These are phyloP conservation scores for Hydropsyche tenuis DNA, from an alignment of 1,140 invertebrate genomes.

Conservation along the genomic window DNA sequence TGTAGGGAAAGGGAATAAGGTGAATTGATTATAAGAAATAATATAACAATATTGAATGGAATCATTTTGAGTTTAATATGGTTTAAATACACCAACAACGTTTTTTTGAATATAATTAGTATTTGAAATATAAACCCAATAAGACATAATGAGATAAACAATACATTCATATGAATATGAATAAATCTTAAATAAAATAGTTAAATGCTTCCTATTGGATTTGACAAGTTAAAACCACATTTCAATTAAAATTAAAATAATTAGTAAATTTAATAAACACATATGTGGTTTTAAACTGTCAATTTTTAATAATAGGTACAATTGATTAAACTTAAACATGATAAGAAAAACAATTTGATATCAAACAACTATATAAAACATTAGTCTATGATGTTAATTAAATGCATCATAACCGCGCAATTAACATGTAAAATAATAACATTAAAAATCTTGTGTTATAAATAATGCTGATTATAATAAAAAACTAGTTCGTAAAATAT, in stretches of 20 bases:
- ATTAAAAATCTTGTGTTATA: slow-evolving; percentile 28
- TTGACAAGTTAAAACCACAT: slow-evolving; percentile 16
- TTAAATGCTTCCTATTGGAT: slow-evolving; percentile 21
- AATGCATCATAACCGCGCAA: slow-evolving; percentile 42
- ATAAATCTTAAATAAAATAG: slow-evolving; percentile 45
- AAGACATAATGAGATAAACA: slow-evolving; percentile 48
- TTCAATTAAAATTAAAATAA: neutral
- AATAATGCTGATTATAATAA: slow-evolving; percentile 41
- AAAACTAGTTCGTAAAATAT: slow-evolving; percentile 42
- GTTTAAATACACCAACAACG: slow-evolving; percentile 51
- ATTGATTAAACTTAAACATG: slow-evolving; percentile 25
- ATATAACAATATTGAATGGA: slow-evolving; percentile 44
- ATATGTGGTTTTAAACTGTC: slow-evolving; percentile 8
- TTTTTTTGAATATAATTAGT: slow-evolving; percentile 48
- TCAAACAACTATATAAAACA: slow-evolving; percentile 46
- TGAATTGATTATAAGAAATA: slow-evolving; percentile 29
- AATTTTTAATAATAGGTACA: slow-evolving; percentile 15
- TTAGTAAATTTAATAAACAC: neutral
- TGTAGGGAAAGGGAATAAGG: neutral
- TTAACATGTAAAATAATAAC: slow-evolving; percentile 46
- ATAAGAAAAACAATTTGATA: slow-evolving; percentile 48
- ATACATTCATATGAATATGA: slow-evolving; percentile 42
- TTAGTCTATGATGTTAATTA: slow-evolving; percentile 47
- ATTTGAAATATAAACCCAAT: slow-evolving; percentile 47
- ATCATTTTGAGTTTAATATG: slow-evolving; percentile 50